Percentiles rank a stretch among this genome's conserved stretches.
Evolutionary conservation across 2,888 invertebrate genomes (phyloP).

Genomic region (Isotomurus palustris): DNA sequence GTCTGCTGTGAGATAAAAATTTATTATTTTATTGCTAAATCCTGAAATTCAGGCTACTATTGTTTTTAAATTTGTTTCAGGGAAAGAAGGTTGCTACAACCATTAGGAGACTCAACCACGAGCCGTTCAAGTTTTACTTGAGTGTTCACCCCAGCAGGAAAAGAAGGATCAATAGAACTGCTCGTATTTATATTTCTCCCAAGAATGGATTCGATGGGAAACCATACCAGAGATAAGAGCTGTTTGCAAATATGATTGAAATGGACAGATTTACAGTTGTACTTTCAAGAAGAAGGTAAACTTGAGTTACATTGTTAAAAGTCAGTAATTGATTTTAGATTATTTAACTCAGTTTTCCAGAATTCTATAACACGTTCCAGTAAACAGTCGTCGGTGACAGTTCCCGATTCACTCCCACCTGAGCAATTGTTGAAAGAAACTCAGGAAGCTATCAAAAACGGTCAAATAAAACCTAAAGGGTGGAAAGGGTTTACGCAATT

Average conservation of each 20-base stretch:
- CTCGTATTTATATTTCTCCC: slow-evolving; percentile 1
- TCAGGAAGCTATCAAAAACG: neutral
- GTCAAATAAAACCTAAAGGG: no score
- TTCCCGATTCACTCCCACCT: slow-evolving; percentile 60
- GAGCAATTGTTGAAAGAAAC: slow-evolving; percentile 51
- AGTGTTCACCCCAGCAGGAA: neutral
- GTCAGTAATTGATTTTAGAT: no score
- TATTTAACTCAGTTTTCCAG: no score
- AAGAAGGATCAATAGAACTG: neutral
- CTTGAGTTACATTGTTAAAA: no score
- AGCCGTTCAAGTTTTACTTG: neutral
- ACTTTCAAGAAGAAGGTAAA: slow-evolving; percentile 49
- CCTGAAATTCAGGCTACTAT: no score
- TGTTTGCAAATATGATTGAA: slow-evolving; percentile 37
- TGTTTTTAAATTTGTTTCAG: no score
- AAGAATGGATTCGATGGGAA: neutral
- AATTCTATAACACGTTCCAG: slow-evolving; percentile 52
- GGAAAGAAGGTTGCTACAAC: no score
- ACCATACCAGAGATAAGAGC: neutral
- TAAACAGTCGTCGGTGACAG: slow-evolving; percentile 63
- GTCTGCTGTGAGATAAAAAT: slow-evolving; percentile 49
- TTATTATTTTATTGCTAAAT: neutral
- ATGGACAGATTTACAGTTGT: slow-evolving; percentile 41
- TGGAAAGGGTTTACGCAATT: neutral
- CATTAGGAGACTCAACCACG: neutral